A percentile compares a stretch with the other conserved stretches of the same genome.
Evolutionary conservation across 2,113 vertebrate species (phyloP).

Genomic region (Willisornis vidua): DNA sequence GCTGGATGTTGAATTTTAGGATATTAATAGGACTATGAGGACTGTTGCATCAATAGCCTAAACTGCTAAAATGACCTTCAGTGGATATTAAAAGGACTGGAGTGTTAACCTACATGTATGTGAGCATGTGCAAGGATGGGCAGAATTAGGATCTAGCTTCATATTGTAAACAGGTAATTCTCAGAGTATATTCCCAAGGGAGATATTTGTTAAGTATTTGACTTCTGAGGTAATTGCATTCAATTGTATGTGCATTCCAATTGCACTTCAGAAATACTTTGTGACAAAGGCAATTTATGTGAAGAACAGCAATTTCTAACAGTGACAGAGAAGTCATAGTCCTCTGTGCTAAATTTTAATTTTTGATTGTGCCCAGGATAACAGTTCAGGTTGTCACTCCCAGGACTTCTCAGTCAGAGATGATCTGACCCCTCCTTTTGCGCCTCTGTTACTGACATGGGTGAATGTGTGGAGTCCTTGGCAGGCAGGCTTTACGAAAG

Average conservation of each 20-base stretch:
- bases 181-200: background rate
- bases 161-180: background rate
- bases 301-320: background rate
- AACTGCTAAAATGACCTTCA: background rate
- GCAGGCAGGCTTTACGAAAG: background rate
- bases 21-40: background rate
- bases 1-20: background rate
- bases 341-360: background rate
- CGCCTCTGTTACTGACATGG: background rate
- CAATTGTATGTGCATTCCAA: constrained; percentile 13
- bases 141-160: background rate
- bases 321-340: background rate
- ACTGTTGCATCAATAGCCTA: background rate
- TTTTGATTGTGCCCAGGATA: background rate
- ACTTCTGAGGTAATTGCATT: constrained; percentile 33
- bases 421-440: background rate
- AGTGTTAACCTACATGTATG: background rate
- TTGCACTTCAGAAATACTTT: background rate
- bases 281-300: constrained; percentile 11
- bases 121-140: background rate
- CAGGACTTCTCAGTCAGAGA: background rate
- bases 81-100: background rate
- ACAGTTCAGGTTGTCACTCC: background rate
- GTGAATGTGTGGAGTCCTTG: background rate
- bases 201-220: constrained; percentile 14